A percentile compares a stretch with the other conserved stretches of the same genome.
These are phyloP conservation scores for Archips xylosteana DNA, from an alignment of 2,888 invertebrate genomes.

Conservation along the genomic window DNA sequence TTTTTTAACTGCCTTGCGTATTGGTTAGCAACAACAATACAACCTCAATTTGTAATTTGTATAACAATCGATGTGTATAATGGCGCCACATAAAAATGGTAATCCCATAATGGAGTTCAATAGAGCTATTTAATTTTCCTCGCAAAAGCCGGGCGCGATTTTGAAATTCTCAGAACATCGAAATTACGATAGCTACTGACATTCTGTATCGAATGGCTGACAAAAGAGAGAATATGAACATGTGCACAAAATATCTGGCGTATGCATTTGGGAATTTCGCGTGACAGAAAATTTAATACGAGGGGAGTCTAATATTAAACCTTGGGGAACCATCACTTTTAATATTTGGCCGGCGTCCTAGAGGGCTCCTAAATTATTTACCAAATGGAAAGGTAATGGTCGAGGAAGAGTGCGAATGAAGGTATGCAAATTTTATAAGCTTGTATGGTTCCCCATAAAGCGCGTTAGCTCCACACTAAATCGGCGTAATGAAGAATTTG, in stretches of 20 bases:
- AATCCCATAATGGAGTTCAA: slow-evolving; percentile 46
- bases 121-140: slow-evolving; percentile 46
- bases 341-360: slow-evolving; percentile 83
- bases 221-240: slow-evolving; percentile 82
- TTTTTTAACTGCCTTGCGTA: not conserved
- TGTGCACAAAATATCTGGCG: slow-evolving; percentile 85
- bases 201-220: slow-evolving; percentile 82
- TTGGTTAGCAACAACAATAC: slow-evolving; percentile 22
- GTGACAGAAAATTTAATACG: slow-evolving; percentile 85
- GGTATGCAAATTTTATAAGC: slow-evolving; percentile 84
- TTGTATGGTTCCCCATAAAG: slow-evolving; percentile 76
- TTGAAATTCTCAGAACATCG: slow-evolving; percentile 61
- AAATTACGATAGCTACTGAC: slow-evolving; percentile 68
- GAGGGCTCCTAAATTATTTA: slow-evolving; percentile 85
- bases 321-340: slow-evolving; percentile 85
- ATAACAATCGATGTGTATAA: slow-evolving; percentile 38
- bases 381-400: slow-evolving; percentile 85
- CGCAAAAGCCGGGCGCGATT: slow-evolving; percentile 46
- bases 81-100: slow-evolving; percentile 44
- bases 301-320: slow-evolving; percentile 85
- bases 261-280: slow-evolving; percentile 85
- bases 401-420: slow-evolving; percentile 81
- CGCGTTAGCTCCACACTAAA: slow-evolving; percentile 64
- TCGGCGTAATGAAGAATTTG: slow-evolving; percentile 70
- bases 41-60: slow-evolving; percentile 39